Conservation (phyloP, 2,113 vertebrate genomes). For the Syngnathus scovelli region DNA sequence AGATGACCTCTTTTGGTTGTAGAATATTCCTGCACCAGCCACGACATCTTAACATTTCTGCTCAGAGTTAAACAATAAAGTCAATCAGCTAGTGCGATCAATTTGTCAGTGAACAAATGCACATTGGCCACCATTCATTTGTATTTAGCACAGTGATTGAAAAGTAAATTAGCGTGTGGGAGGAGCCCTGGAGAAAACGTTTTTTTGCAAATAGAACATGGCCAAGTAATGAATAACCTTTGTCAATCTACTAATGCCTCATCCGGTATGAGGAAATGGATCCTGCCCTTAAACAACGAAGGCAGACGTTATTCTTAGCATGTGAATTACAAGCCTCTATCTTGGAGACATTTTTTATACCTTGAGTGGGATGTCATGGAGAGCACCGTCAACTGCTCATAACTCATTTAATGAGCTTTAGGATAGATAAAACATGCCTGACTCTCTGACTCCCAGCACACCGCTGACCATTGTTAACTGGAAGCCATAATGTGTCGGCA, state of each 20-base stretch:
- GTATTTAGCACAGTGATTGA: background rate
- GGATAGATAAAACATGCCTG: conserved; percentile 31
- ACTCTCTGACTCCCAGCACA: conserved; percentile 24
- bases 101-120: background rate
- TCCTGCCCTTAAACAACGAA: conserved; percentile 8
- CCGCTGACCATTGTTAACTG: conserved; percentile 38
- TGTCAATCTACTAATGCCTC: background rate
- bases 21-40: background rate
- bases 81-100: background rate
- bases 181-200: background rate
- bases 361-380: conserved; percentile 15
- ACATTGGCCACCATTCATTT: background rate
- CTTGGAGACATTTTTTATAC: conserved; percentile 11
- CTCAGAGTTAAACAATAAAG: background rate
- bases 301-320: conserved; percentile 6
- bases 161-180: background rate
- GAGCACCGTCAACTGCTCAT: conserved; percentile 30
- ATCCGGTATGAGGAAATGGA: background rate
- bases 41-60: no score
- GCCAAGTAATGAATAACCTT: background rate
- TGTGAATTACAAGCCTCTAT: conserved; percentile 2
- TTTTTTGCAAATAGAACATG: background rate
- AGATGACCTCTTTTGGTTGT: background rate
- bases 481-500: conserved; percentile 38
- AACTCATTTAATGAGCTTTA: conserved; percentile 47